A percentile compares a stretch with the other conserved stretches of the same genome.
Evolutionary conservation across 2,113 vertebrate species (phyloP).

Genomic region (Panthera uncia): DNA sequence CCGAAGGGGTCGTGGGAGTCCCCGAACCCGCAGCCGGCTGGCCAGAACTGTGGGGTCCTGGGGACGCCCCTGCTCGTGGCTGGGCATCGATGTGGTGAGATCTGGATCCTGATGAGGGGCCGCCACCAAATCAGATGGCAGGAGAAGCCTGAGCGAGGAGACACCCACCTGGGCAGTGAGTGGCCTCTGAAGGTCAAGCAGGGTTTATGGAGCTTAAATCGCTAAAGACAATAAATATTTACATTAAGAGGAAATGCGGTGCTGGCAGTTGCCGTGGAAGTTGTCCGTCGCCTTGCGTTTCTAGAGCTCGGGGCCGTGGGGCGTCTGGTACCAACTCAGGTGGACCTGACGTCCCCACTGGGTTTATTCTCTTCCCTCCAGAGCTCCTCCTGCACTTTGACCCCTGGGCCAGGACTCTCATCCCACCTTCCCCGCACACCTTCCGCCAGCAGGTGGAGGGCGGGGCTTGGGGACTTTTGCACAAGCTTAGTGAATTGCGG

Average conservation of each 20-base stretch:
- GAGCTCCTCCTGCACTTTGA: not conserved
- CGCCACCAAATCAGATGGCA: too few relatives aligned
- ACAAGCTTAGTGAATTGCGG: not conserved
- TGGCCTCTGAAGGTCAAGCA: not conserved
- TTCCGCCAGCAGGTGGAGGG: not conserved
- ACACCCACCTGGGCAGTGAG: accelerated
- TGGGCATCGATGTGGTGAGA: too few relatives aligned
- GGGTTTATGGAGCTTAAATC: not conserved
- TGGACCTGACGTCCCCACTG: accelerated
- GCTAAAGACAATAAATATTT: not conserved
- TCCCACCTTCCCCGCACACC: accelerated
- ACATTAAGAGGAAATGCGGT: not conserved
- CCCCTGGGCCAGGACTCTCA: not conserved
- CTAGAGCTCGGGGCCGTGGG: not conserved
- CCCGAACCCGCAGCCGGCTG: too few relatives aligned
- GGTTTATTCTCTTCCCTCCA: not conserved
- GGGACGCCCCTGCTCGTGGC: not conserved
- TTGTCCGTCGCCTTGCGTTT: not conserved
- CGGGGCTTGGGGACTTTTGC: not conserved
- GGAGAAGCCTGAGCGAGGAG: not conserved
- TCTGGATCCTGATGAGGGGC: not conserved
- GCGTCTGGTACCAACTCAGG: not conserved
- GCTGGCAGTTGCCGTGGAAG: not conserved
- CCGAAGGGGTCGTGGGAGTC: accelerated
- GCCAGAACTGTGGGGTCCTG: not conserved